A percentile compares a stretch with the other conserved stretches of the same genome.
Evolutionary conservation across 2,113 vertebrate species (phyloP).

Genomic region (Falco punctatus): DNA sequence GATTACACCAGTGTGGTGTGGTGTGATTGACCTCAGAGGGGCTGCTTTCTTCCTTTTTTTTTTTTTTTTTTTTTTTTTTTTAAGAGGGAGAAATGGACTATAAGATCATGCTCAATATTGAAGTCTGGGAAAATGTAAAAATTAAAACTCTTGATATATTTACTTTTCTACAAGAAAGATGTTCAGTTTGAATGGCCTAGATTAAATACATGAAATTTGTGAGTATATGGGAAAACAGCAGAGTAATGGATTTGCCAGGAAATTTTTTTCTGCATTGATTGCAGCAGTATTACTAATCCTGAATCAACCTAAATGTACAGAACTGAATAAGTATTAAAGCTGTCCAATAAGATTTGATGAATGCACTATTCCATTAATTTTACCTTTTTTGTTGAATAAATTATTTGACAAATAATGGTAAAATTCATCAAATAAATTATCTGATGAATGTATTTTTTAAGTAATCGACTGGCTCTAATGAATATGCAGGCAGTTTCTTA

Average conservation of each 20-base stretch:
- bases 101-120: neutral
- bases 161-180: neutral
- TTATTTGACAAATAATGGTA: slow-evolving; percentile 66
- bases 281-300: slow-evolving; percentile 29
- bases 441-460: slow-evolving; percentile 61
- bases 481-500: slow-evolving; percentile 60
- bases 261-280: slow-evolving; percentile 42
- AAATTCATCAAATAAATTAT: slow-evolving; percentile 68
- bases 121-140: neutral
- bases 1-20: neutral
- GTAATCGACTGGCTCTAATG: slow-evolving; percentile 50
- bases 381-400: slow-evolving; percentile 65
- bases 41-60: neutral
- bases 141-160: neutral
- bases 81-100: neutral
- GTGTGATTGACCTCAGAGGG: neutral
- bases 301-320: slow-evolving; percentile 34
- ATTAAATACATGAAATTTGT: neutral
- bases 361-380: slow-evolving; percentile 51
- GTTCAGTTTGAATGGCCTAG: neutral
- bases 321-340: slow-evolving; percentile 22
- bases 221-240: neutral
- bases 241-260: slow-evolving; percentile 18
- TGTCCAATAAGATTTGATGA: slow-evolving; percentile 44
- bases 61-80: neutral